Evolutionary conservation across 2,888 invertebrate species (phyloP).

Genomic region (Perizoma affinitatum): DNA sequence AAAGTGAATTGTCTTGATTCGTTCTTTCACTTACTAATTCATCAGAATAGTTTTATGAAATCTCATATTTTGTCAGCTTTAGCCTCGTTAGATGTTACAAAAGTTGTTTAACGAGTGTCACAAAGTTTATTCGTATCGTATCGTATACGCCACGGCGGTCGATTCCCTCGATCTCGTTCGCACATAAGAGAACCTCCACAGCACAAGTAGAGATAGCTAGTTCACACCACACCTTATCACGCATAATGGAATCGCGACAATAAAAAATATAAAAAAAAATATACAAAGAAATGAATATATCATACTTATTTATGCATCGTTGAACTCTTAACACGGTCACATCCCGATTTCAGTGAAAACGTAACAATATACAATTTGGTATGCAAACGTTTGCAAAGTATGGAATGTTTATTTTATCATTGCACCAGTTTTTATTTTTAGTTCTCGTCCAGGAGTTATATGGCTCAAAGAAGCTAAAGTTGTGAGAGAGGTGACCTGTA

Average conservation of each 20-base stretch:
- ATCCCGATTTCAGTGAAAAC: no score
- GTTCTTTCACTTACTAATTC: slow-evolving; percentile 31
- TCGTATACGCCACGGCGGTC: slow-evolving; percentile 29
- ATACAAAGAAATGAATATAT: no score
- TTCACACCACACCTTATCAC: background rate
- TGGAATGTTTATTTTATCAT: no score
- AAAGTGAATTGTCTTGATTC: background rate
- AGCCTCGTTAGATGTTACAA: slow-evolving; percentile 42
- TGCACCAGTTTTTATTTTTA: no score
- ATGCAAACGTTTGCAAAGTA: no score
- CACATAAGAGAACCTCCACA: slow-evolving; percentile 13
- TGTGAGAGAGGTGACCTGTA: no score
- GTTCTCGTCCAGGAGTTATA: no score
- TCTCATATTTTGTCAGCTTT: slow-evolving; percentile 28
- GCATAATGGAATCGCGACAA: background rate
- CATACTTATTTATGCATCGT: no score
- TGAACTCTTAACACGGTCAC: no score
- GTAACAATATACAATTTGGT: no score
- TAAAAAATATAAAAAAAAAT: no score
- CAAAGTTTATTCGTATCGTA: slow-evolving; percentile 41
- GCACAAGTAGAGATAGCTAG: slow-evolving; percentile 6
- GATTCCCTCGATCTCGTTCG: slow-evolving; percentile 27
- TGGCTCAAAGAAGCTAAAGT: no score
- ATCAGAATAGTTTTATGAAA: slow-evolving; percentile 23
- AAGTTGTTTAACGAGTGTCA: slow-evolving; percentile 41